Evolutionary conservation across 2,113 vertebrate genomes (phyloP).

Genomic region (Nestor notabilis): DNA sequence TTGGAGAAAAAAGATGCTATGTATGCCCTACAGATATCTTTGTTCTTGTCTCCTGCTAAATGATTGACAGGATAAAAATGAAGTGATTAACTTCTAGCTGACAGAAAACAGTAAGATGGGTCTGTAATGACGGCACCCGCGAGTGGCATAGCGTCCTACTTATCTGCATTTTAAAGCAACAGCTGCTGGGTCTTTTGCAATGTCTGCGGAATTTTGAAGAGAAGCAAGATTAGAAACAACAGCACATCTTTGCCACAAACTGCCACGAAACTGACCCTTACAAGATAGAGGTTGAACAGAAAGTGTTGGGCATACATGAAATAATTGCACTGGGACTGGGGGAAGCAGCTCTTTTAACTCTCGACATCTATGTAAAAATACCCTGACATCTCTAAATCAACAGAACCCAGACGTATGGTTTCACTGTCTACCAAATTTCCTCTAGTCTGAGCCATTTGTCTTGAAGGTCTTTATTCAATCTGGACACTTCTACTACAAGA

Average conservation of each 20-base stretch:
- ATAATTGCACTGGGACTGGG: background rate
- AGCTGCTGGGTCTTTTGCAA: constrained; percentile 19
- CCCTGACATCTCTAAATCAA: background rate
- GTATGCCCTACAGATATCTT: background rate
- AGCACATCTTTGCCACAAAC: background rate
- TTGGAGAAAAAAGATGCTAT: background rate
- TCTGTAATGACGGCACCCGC: background rate
- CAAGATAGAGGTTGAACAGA: background rate
- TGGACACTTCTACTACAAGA: background rate
- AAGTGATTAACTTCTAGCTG: constrained; percentile 41
- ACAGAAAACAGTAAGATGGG: constrained; percentile 9
- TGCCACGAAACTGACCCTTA: background rate
- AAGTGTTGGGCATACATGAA: background rate
- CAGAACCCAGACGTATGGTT: background rate
- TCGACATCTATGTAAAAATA: background rate
- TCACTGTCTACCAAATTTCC: background rate
- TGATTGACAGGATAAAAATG: constrained; percentile 25
- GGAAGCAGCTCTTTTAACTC: background rate
- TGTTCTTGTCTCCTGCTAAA: background rate
- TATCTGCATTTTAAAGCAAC: constrained; percentile 53
- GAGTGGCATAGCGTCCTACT: constrained; percentile 21
- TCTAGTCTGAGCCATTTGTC: background rate
- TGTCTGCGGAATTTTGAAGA: constrained; percentile 30
- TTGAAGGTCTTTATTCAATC: background rate
- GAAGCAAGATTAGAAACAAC: constrained; percentile 26